Conservation (phyloP, 2,888 invertebrate species). For the Aquatica leii region DNA sequence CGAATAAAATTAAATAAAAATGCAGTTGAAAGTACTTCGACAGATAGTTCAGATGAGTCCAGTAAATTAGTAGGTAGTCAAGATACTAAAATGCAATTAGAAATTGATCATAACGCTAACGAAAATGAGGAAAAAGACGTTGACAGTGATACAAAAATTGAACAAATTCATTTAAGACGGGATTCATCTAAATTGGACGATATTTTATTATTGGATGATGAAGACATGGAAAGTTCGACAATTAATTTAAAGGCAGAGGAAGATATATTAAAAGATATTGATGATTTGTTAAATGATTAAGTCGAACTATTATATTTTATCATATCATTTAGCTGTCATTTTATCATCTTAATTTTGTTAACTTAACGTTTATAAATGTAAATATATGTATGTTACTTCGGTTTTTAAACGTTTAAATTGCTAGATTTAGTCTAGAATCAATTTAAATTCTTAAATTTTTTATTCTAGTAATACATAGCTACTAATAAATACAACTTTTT, state of each 20-base stretch:
- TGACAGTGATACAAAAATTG: neutral
- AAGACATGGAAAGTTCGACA: slow-evolving; percentile 51
- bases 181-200: slow-evolving; percentile 51
- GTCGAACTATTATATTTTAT: slow-evolving; percentile 25
- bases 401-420: too few relatives aligned
- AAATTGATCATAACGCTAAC: neutral
- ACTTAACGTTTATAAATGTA: too few relatives aligned
- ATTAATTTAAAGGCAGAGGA: slow-evolving; percentile 55
- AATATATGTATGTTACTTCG: too few relatives aligned
- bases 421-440: too few relatives aligned
- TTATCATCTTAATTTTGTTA: too few relatives aligned
- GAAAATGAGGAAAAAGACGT: slow-evolving; percentile 2
- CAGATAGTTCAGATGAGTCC: neutral
- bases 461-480: too few relatives aligned
- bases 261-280: slow-evolving; percentile 60
- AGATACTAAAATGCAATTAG: neutral
- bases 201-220: slow-evolving; percentile 53
- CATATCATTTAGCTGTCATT: neutral
- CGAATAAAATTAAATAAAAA: slow-evolving; percentile 5
- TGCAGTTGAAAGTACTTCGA: slow-evolving; percentile 18
- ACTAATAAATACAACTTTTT: too few relatives aligned
- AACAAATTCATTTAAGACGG: slow-evolving; percentile 11
- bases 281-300: slow-evolving; percentile 56
- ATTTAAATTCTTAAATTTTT: too few relatives aligned
- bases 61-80: neutral